Evolutionary conservation across 2,888 invertebrate genomes (phyloP).

Genomic region (Pristionchus maxplancki): DNA sequence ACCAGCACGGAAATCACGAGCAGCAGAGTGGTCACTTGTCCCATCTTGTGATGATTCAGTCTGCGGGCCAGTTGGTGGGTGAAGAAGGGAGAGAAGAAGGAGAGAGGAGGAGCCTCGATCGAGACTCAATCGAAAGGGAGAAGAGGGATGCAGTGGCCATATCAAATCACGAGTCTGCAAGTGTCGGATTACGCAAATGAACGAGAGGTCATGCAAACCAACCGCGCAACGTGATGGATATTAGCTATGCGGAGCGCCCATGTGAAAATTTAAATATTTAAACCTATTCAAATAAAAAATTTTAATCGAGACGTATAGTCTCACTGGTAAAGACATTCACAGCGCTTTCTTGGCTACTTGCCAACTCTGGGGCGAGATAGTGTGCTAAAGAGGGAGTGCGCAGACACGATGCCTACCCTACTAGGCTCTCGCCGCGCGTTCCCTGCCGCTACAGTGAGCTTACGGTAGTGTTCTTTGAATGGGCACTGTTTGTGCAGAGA

Average conservation of each 20-base stretch:
- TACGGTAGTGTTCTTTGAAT: neutral
- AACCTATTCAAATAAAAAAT: too few relatives aligned
- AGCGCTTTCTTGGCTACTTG: slow-evolving; percentile 16
- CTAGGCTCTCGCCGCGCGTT: slow-evolving; percentile 28
- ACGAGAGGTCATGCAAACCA: neutral
- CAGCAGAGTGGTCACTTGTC: neutral
- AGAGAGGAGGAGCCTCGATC: neutral
- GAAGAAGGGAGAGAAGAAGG: slow-evolving; percentile 17
- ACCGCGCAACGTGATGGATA: neutral
- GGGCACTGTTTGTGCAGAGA: slow-evolving; percentile 24
- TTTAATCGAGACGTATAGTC: too few relatives aligned
- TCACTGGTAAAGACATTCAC: too few relatives aligned
- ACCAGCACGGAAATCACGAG: neutral
- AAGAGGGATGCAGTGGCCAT: neutral
- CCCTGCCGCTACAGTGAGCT: too few relatives aligned
- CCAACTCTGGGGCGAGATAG: neutral
- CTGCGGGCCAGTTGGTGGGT: slow-evolving; percentile 45
- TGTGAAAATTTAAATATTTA: too few relatives aligned
- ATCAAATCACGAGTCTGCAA: slow-evolving; percentile 14
- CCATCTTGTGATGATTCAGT: slow-evolving; percentile 34
- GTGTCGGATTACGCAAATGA: neutral
- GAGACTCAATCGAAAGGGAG: neutral
- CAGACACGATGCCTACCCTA: too few relatives aligned
- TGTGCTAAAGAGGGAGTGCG: neutral
- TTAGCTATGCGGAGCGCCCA: too few relatives aligned